These are phyloP conservation scores for Magallana nippona DNA, from an alignment of 2,888 invertebrate species.

Conservation along the genomic window DNA sequence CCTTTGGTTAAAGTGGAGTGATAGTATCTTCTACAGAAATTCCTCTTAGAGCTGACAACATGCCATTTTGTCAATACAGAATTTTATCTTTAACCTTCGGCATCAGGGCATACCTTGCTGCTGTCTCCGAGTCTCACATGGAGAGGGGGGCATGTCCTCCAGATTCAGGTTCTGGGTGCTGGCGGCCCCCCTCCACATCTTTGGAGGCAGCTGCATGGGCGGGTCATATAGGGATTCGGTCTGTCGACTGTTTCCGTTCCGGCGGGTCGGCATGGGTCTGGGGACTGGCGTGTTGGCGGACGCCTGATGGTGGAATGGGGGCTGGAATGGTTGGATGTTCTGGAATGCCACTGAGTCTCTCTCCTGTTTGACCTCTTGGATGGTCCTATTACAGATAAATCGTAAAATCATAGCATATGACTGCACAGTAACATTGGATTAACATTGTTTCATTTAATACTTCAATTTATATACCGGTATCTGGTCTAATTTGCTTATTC, in stretches of 20 bases:
- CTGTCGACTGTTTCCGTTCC: neutral
- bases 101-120: neutral
- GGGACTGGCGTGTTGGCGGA: neutral
- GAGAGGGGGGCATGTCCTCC: neutral
- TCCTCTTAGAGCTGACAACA: no score
- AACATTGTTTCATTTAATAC: no score
- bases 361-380: constrained; percentile 6
- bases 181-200: neutral
- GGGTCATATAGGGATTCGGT: neutral
- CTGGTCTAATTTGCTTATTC: no score
- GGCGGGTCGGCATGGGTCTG: neutral
- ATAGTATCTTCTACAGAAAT: no score
- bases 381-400: neutral
- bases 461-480: no score
- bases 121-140: neutral
- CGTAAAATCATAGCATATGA: neutral
- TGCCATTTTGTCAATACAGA: no score
- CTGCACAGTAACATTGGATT: no score
- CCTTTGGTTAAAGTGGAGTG: no score
- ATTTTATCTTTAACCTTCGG: no score
- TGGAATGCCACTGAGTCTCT: constrained; percentile 10
- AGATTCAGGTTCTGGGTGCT: neutral
- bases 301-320: neutral
- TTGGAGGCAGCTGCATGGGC: neutral
- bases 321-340: constrained; percentile 24